phyloP scores from a whole-genome alignment of 2,113 vertebrate species.

The Heteronetta atricapilla region DNA sequence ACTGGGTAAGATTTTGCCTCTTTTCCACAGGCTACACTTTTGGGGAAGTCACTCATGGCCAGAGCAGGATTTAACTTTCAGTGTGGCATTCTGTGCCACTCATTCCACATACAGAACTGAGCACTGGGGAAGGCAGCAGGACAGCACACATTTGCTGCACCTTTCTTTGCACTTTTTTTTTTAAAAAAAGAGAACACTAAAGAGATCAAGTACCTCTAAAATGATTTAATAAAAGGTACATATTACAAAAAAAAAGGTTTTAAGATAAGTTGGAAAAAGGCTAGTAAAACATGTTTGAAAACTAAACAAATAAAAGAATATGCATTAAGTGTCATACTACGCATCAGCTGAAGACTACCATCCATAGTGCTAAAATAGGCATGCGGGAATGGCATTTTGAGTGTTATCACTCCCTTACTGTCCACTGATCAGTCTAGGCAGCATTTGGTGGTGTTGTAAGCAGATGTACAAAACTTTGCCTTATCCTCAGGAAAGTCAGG shows the following conservation, averaged over 20 bases:
- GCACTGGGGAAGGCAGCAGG: accelerated
- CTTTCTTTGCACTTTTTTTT: background rate
- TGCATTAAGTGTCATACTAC: background rate
- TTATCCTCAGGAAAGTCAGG: slow-evolving; percentile 1
- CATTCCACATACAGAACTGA: background rate
- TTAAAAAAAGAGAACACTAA: background rate
- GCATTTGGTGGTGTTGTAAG: background rate
- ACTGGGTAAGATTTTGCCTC: background rate
- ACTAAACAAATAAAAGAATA: background rate
- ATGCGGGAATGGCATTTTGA: background rate
- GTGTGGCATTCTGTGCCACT: background rate
- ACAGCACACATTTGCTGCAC: accelerated
- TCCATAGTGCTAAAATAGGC: background rate
- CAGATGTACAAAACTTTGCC: background rate
- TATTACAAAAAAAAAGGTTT: background rate
- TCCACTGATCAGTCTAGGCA: background rate
- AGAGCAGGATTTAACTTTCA: background rate
- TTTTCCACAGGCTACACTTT: background rate
- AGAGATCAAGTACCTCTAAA: background rate
- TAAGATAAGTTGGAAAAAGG: background rate
- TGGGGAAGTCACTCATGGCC: background rate
- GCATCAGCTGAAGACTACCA: background rate
- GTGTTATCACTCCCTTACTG: background rate
- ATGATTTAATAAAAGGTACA: background rate
- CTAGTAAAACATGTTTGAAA: background rate